Evolutionary conservation across 2,113 vertebrate species (phyloP), one percentile per base, ranked within the genome.

Genomic region (Saccopteryx leptura): DNA sequence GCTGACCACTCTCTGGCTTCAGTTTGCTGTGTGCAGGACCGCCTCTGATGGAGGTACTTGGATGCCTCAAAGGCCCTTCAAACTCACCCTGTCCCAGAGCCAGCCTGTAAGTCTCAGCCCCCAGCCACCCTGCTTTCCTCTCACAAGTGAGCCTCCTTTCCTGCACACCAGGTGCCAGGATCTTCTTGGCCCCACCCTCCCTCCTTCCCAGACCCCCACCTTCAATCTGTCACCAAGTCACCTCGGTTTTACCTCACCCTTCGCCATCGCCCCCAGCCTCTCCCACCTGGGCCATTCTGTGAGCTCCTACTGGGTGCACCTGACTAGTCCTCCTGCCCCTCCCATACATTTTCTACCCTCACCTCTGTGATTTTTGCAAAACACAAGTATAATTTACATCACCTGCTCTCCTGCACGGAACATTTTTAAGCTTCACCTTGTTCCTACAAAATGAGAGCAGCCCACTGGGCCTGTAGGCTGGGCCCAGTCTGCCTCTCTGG

Each of bases 21-120:
- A 15, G 4, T 5, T 23, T 9, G 31, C 13, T 23, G 21, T 2
- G 15, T 10, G 72, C 65, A 17, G 71, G 14, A 61, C 33, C 3
- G 0, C 14, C n/a, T 82, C 39, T 28, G 58, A 81, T 39, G 39
- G 39, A 39, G 39, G 39, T 39, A 39, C 28, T 23, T 2, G 19
- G 8, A 6, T 2, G 71, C 33, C 9, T 9, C 58, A 5, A 7
- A 31, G 26, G 33, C 23, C 72, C 66, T 39, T 61, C 5, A 4
- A 13, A 46, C 26, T 7, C 28, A 4, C 65, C 5, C 5, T 0
- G 9, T 26, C 76, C 17, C 56, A 46, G 14, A 52, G 68, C 61
- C 9, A 0, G 19, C 28, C 52, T 9, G 0, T 0, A 13, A 81
- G 18, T 5, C 24, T 23, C 2, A 0, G 39, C 28, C 31, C 14